Percentiles rank a stretch among this genome's conserved stretches.
These are phyloP conservation scores for Pteropus rufus DNA, from an alignment of 2,797 vertebrate genomes.

Conservation along the genomic window DNA sequence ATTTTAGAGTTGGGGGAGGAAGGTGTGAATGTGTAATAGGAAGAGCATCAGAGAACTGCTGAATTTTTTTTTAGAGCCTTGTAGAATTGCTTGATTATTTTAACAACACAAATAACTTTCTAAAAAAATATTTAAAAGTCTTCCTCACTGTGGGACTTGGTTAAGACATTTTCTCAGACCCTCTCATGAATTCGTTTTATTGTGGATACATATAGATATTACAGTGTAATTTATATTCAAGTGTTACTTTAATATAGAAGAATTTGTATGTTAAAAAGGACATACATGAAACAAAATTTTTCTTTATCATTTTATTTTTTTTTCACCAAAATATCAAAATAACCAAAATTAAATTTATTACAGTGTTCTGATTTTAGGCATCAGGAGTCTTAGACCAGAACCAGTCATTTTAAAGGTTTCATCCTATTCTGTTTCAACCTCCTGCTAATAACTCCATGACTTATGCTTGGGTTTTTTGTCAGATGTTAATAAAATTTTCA, in stretches of 20 bases:
- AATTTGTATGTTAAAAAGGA: background rate
- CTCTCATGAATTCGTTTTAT: background rate
- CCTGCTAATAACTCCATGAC: background rate
- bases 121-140: background rate
- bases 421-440: background rate
- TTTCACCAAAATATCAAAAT: background rate
- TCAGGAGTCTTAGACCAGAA: background rate
- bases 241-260: background rate
- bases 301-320: background rate
- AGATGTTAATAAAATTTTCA: background rate
- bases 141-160: background rate
- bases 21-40: background rate
- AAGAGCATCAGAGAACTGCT: background rate
- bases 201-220: background rate
- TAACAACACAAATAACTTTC: background rate
- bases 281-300: background rate
- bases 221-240: background rate
- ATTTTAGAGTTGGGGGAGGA: background rate
- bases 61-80: background rate
- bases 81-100: background rate
- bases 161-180: background rate
- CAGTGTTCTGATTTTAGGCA: background rate
- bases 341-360: background rate
- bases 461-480: background rate
- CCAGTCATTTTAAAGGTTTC: background rate